Evolutionary conservation across 2,888 invertebrate genomes (phyloP).

Genomic region (Polyommatus iphigenia): DNA sequence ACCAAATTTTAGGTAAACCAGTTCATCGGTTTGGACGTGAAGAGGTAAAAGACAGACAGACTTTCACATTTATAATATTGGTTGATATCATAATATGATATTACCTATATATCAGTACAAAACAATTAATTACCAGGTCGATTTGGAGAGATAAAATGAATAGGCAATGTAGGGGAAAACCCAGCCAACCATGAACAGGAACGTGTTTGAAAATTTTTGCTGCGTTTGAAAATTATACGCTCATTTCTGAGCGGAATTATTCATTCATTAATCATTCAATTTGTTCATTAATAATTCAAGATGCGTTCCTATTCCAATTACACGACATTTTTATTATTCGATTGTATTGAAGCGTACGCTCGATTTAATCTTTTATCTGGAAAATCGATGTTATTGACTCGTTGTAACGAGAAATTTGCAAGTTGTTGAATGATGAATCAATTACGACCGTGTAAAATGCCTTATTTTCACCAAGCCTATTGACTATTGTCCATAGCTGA

Average conservation of each 20-base stretch:
- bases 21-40: no score
- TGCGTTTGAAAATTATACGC: constrained; percentile 26
- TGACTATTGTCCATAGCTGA: no score
- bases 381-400: neutral
- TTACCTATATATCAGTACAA: neutral
- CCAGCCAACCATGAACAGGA: neutral
- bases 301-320: neutral
- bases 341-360: neutral
- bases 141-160: neutral
- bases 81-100: neutral
- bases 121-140: neutral
- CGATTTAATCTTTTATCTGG: neutral
- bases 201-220: constrained; percentile 21
- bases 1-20: no score
- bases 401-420: no score
- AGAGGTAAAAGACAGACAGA: no score
- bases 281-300: constrained; percentile 34
- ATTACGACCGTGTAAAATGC: no score
- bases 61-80: no score
- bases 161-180: neutral
- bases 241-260: constrained; percentile 25
- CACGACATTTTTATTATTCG: neutral
- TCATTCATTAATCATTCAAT: constrained; percentile 35
- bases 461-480: no score
- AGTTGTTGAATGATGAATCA: neutral